Evolutionary conservation across 2,797 vertebrate species (phyloP).

Genomic region (Micromesistius poutassou): DNA sequence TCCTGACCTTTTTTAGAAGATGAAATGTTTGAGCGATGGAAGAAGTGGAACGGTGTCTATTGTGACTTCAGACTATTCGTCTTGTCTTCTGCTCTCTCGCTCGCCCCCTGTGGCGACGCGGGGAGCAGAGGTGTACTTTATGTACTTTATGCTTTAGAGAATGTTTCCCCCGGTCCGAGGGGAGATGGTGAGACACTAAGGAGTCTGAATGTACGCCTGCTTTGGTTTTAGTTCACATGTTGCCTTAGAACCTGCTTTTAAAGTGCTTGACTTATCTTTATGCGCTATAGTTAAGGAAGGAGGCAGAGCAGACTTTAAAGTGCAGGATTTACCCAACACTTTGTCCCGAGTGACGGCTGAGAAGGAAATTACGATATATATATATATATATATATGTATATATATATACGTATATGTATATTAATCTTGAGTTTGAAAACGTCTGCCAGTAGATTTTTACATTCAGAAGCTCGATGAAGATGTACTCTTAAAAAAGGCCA

Average conservation of each 20-base stretch:
- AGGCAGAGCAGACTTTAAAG: constrained; percentile 16
- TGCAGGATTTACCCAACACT: constrained; percentile 47
- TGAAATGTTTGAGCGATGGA: not conserved
- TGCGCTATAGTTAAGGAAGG: constrained; percentile 42
- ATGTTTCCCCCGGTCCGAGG: not conserved
- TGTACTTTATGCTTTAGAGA: not conserved
- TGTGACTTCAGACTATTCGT: constrained; percentile 60
- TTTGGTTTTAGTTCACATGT: constrained; percentile 74
- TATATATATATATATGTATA: not conserved
- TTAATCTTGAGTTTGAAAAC: not conserved
- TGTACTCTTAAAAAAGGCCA: constrained; percentile 29
- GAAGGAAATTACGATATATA: not conserved
- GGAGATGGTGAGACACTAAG: not conserved
- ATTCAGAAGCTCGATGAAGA: constrained; percentile 21
- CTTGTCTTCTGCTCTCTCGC: constrained; percentile 45
- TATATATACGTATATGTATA: not conserved
- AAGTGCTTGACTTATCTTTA: constrained; percentile 65
- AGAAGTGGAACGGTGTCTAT: constrained; percentile 9
- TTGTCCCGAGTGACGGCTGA: constrained; percentile 8
- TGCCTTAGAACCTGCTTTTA: constrained; percentile 77
- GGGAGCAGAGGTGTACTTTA: not conserved
- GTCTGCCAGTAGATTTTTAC: constrained; percentile 37
- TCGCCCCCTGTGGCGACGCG: constrained; percentile 21
- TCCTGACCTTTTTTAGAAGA: no score
- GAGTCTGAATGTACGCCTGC: not conserved